Base-by-base conservation (phyloP, 2,113 vertebrate genomes). In the Tamias sibiricus region DNA sequence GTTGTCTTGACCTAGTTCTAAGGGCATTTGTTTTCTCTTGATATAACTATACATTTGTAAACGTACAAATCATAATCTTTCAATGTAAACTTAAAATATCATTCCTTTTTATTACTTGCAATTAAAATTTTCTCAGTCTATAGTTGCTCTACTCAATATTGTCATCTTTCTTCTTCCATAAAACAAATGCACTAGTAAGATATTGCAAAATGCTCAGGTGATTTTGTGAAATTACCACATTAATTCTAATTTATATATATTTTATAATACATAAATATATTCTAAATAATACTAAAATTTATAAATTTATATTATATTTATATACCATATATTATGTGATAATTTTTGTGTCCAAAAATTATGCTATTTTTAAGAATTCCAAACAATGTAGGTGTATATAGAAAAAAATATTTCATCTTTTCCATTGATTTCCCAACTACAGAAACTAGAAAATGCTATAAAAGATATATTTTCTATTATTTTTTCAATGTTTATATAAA, bases 231-330 rank as follows among this genome's bases (percentile, higher is more conserved):
- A 88, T 37, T 82, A 44, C 0, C 0, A 71, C 52, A 24, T 75
- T 79, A 49, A 13, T 79, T 91, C 57, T 86, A 93, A 95, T 92
- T 77, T 82, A 24, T 66, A 90, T 88, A 49, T 49, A 49, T 49
- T 8, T 47, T 49, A 49, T 49, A 49, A 49, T 49, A 49, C 47
- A 49, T 12, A 49, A 49, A 49, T 49, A 49, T 49, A 49, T 49
- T 49, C 10, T 49, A 49, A 49, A 49, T 49, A 9, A 49, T 49
- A 49, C 13, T 49, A 49, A 12, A 49, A 49, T 49, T 49, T 49
- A 13, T 13, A 12, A n/a, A n/a, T n/a, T n/a, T n/a, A n/a, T n/a
- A n/a, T n/a, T n/a, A n/a, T n/a, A n/a, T n/a, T n/a, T n/a, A n/a
- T n/a, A n/a, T n/a, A n/a, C n/a, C 13, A 49, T 49, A 49, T 49